Conservation (phyloP, 2,113 vertebrate genomes). For the Pelmatolapia mariae region DNA sequence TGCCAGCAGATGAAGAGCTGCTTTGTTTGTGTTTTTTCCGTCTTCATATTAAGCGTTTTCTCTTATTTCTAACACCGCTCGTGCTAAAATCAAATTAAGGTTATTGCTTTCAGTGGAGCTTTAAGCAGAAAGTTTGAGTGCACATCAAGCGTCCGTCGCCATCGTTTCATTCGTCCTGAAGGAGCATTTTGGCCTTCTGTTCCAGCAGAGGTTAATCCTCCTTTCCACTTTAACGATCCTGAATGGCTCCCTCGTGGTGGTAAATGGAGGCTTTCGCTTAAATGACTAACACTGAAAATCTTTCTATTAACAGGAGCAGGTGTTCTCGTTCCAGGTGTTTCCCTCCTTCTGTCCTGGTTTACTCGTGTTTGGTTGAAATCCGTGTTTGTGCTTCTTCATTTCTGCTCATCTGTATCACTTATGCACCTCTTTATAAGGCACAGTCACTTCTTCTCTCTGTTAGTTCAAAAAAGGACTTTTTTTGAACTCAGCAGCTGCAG, state of each 20-base stretch:
- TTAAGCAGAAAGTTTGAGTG: not conserved
- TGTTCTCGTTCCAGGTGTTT: not conserved
- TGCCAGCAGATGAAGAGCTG: not conserved
- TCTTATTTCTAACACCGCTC: not conserved
- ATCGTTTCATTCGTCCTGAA: not conserved
- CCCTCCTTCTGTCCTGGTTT: not conserved
- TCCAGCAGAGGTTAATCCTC: not conserved
- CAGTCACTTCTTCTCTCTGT: not conserved
- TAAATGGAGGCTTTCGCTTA: not conserved
- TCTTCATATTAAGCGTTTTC: not conserved
- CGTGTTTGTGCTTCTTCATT: not conserved
- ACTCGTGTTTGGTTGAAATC: not conserved
- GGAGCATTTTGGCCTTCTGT: not conserved
- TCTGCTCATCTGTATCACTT: not conserved
- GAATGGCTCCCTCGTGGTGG: not conserved
- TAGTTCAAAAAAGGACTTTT: not conserved
- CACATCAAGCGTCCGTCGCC: not conserved
- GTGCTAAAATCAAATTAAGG: not conserved
- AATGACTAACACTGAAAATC: not conserved
- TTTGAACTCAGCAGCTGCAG: constrained; percentile 7
- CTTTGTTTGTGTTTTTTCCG: accelerated
- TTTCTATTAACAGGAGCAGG: not conserved
- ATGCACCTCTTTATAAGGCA: not conserved
- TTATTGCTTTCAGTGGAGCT: not conserved
- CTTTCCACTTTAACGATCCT: not conserved